Percentiles rank a stretch among this genome's conserved stretches.
Evolutionary conservation across 2,888 invertebrate genomes (phyloP).

Genomic region (Himalopsyche tibetana): DNA sequence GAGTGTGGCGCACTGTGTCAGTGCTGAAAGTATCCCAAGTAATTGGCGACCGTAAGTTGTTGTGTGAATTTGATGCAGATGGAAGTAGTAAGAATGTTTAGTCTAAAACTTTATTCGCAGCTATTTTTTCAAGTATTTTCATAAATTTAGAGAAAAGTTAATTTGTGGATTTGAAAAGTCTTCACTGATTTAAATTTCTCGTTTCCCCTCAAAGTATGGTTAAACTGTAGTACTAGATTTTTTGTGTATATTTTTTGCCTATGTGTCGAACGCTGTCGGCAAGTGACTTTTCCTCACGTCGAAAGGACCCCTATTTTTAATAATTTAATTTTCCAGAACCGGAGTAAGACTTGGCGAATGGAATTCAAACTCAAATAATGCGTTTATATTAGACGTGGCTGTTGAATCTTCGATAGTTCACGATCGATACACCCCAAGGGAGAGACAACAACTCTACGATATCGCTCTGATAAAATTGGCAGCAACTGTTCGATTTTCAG

Average conservation of each 20-base stretch:
- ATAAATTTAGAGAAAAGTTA: too few relatives aligned
- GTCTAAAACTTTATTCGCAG: not conserved
- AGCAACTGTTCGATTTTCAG: not conserved
- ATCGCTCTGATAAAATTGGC: not conserved
- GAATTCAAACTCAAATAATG: not conserved
- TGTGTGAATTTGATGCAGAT: not conserved
- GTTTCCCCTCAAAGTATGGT: too few relatives aligned
- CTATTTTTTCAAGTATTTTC: not conserved
- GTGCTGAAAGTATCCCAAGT: slow-evolving; percentile 79
- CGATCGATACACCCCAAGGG: not conserved
- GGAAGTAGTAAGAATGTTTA: not conserved
- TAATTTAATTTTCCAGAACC: not conserved
- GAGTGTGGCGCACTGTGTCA: slow-evolving; percentile 87
- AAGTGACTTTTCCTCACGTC: not conserved
- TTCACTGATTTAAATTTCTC: too few relatives aligned
- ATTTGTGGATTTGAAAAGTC: too few relatives aligned
- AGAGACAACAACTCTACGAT: not conserved
- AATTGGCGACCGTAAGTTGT: slow-evolving; percentile 79
- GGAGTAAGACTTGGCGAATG: not conserved
- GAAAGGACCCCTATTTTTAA: not conserved
- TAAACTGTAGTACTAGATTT: too few relatives aligned
- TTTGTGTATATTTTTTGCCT: too few relatives aligned
- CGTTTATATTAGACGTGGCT: not conserved
- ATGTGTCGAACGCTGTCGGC: not conserved
- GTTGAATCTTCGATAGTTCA: not conserved